Evolutionary conservation across 1,140 invertebrate genomes (phyloP), one percentile per base, ranked within the genome.

Genomic region (Aphelinus certus): DNA sequence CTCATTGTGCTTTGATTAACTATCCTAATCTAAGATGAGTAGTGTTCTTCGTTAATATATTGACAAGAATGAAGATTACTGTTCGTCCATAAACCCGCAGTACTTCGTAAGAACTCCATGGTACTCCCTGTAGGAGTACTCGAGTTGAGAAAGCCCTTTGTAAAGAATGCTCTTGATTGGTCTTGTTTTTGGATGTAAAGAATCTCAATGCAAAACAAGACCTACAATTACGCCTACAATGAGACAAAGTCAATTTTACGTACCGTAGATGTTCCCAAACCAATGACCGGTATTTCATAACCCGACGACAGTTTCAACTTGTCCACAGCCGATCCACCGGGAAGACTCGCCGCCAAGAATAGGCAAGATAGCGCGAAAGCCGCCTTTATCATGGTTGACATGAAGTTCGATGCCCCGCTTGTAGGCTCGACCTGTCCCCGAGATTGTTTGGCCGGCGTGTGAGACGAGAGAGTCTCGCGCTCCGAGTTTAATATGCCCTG

Each of bases 221-320:
- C 5, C 5, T 55, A 55, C 53, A 55, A 26, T 26, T 26, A 26
- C 26, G 26, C 26, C 26, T 26, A 26, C 26, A 26, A 26, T 53
- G 51, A 53, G 9, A 6, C 51, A 4, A 53, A n/a, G 1, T 60
- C 26, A n/a, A 9, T 4, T 60, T 4, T 60, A 56, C 75, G 88
- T 84, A 94, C 93, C 89, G 93, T 92, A 92, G 93, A 95, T 70
- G 94, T 95, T 70, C 94, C 94, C 77, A 94, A 89, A 49, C 94
- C 94, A 58, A 95, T 83, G 75, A 90, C 89, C 0, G 94, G 94
- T 91, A 95, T 95, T 76, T 92, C 78, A 70, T 84, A 79, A 51
- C 86, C 86, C 4, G 87, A 88, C 43, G 80, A 83, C 63, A 88
- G 62, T 3, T 45, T 42, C 2, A 7, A 7, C 43, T 45, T 75